Base-by-base conservation (phyloP, 1,140 invertebrate species). In the Diprion similis region DNA sequence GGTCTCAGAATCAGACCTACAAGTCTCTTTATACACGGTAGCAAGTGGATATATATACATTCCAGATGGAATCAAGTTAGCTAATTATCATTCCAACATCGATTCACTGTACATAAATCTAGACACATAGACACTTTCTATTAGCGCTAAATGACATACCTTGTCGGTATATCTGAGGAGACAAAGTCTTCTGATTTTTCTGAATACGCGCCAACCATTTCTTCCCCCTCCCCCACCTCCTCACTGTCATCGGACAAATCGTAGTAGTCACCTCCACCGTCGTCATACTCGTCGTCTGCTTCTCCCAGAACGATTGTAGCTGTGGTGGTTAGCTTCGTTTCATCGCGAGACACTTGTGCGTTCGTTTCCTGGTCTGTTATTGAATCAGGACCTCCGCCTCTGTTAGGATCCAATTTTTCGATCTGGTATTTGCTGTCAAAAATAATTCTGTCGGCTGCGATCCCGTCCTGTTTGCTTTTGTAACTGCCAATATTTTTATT, bases 351-450 rank as follows among this genome's bases (percentile, higher is more conserved):
- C 17, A 68, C 37, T 13, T 68, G 66, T 6, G 66, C 66, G 4
- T 68, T 68, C 8, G 66, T 68, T 6, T 7, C 66, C 11, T 7
- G 0, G 18, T 70, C 46, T 47, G 15, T 15, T 8, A 8, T 17
- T 13, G 46, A 8, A 19, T 8, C 69, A 70, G 46, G 19, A 19
- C 19, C 69, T 17, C 46, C 19, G 1, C 19, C 11, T 70, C 69
- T 10, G n/a, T 47, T 70, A 48, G 51, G 51, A 17, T 59, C 51
- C n/a, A 13, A 18, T 13, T 47, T 15, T 46, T 48, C 37, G 15
- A 48, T 70, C 15, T 70, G 69, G 15, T 48, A 70, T 48, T 70
- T 48, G 8, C 15, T 37, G 46, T 70, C 69, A 68, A 37, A 68
- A 15, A 68, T 18, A 13, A 68, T 68, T 17, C 24, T 37, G 11